phyloP scores from a whole-genome alignment of 2,888 invertebrate genomes.

The Campoplex capitator region DNA sequence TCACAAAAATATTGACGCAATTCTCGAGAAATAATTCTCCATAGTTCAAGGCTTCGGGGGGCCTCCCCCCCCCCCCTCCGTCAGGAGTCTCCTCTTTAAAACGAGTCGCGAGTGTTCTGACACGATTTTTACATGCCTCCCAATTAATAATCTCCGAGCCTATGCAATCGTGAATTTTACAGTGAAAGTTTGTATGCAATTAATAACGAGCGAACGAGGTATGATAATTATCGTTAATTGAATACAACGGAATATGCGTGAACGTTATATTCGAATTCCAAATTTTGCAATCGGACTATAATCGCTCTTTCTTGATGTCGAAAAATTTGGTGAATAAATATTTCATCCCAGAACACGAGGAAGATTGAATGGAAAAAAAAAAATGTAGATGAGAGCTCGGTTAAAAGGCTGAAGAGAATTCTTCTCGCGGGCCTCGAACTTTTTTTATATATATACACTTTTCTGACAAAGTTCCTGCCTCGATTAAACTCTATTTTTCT shows the following conservation, averaged over 20 bases:
- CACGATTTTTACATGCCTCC: background rate
- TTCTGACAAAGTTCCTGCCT: background rate
- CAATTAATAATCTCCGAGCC: background rate
- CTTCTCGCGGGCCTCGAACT: background rate
- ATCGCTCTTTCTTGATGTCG: background rate
- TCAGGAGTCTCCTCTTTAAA: background rate
- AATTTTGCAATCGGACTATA: background rate
- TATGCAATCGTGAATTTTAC: background rate
- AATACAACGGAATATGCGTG: background rate
- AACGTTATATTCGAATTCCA: background rate
- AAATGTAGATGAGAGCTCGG: background rate
- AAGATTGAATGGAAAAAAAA: background rate
- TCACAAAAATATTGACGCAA: constrained; percentile 5
- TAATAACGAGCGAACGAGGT: background rate
- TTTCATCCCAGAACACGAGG: background rate
- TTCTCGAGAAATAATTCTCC: constrained; percentile 17
- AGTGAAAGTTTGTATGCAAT: background rate
- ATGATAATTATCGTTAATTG: background rate
- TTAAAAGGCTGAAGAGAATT: background rate
- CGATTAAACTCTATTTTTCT: background rate
- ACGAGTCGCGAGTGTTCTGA: background rate
- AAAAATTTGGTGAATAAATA: background rate
- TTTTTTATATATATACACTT: background rate
- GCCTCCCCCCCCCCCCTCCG: background rate
- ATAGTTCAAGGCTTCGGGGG: constrained; percentile 20